These are phyloP conservation scores for Nematostella vectensis DNA, from an alignment of 92 coral and sea anemone genomes.

Conservation along the genomic window DNA sequence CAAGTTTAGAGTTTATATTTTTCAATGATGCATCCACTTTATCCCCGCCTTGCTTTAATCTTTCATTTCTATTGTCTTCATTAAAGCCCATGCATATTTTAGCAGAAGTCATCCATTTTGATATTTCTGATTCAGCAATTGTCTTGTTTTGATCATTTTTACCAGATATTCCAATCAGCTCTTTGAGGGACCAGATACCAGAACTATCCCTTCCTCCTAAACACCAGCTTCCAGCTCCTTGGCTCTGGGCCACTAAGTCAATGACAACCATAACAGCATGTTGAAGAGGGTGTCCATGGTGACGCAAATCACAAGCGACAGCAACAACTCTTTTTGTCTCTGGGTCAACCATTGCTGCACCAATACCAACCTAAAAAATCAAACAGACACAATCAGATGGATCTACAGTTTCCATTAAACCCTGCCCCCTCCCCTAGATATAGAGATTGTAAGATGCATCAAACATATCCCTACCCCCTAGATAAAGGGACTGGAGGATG, in stretches of 20 bases:
- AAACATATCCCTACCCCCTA: no score
- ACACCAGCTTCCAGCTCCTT: slow-evolving; percentile 80
- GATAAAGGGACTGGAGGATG: no score
- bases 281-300: slow-evolving; percentile 76
- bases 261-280: slow-evolving; percentile 91
- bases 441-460: no score
- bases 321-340: slow-evolving; percentile 45
- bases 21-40: background rate
- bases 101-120: no score
- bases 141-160: background rate
- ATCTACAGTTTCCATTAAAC: no score
- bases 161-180: background rate
- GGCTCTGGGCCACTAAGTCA: slow-evolving; percentile 85
- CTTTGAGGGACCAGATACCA: slow-evolving; percentile 38
- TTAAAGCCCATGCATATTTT: no score
- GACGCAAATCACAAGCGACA: slow-evolving; percentile 58
- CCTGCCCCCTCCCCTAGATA: no score
- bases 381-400: background rate
- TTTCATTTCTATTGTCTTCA: slow-evolving; percentile 3
- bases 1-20: background rate
- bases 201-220: slow-evolving; percentile 25
- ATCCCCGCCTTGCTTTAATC: background rate
- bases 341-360: slow-evolving; percentile 80
- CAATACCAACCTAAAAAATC: slow-evolving; percentile 52
- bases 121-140: no score